Conservation (phyloP, 1,140 invertebrate genomes). For the Drosophila punjabiensis region DNA sequence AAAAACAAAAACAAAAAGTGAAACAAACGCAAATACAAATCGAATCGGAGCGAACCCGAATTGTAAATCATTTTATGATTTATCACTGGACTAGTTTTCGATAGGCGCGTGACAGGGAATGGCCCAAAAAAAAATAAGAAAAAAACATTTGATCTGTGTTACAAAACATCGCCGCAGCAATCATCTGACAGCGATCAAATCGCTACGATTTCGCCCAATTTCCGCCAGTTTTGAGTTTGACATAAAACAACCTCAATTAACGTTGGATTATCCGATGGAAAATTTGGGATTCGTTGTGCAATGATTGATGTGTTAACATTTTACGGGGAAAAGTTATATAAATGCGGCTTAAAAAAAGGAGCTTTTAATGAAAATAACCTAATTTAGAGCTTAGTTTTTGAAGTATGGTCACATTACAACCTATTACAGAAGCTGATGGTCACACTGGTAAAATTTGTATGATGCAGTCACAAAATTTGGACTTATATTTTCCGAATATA, state of each 20-base stretch:
- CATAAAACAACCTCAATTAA: constrained; percentile 28
- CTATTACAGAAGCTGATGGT: neutral
- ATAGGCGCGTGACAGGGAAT: constrained; percentile 67
- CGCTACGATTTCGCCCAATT: constrained; percentile 29
- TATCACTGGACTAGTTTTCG: constrained; percentile 72
- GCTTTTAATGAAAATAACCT: neutral
- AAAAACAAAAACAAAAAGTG: constrained; percentile 16
- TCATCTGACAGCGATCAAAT: constrained; percentile 40
- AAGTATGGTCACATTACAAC: neutral
- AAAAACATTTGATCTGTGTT: constrained; percentile 27
- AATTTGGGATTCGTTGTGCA: constrained; percentile 31
- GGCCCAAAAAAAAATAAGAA: constrained; percentile 15
- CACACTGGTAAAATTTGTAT: neutral
- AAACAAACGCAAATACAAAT: constrained; percentile 36
- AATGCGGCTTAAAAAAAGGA: neutral
- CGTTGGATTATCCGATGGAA: constrained; percentile 19
- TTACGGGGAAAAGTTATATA: neutral
- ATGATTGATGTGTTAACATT: constrained; percentile 9
- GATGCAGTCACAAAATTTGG: neutral
- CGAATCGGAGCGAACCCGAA: constrained; percentile 49
- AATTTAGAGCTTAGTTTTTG: neutral
- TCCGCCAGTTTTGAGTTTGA: constrained; percentile 9
- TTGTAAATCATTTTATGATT: constrained; percentile 73
- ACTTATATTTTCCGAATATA: neutral
- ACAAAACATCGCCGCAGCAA: constrained; percentile 45